Evolutionary conservation across 2,888 invertebrate genomes (phyloP), one percentile per base, ranked within the genome.

Genomic region (Morpho helenor): DNA sequence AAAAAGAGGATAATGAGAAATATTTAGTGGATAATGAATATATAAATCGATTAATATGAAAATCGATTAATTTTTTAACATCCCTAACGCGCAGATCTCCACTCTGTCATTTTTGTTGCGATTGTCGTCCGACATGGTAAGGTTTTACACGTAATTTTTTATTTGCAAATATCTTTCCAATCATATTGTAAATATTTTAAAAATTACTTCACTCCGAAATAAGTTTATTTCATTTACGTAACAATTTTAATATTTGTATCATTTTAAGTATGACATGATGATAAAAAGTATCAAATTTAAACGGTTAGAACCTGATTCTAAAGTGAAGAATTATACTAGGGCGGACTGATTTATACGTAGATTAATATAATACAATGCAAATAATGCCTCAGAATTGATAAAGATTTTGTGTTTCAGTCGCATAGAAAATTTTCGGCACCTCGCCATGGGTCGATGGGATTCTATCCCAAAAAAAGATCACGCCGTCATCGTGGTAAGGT

Each of bases 371-470:
- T 1, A 31, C 2, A 44, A 9, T 7, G 16, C 8, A 0, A 7
- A 2, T 45, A 10, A 8, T 41, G 7, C 22, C n/a, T 1, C 10
- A 8, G 1, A 7, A 8, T 42, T 10, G 46, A 52, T 23, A 16
- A 39, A 40, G 49, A 44, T 4, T 22, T 7, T 61, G 57, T 54
- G 8, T 68, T 91, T 67, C 87, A 99, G 99, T 99, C 99, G 92
- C 99, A 99, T 92, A 95, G 99, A 84, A 99, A 99, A 89, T 99
- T 99, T 91, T 99, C 98, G 82, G 99, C 99, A 49, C 99, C 99
- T 74, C 97, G 99, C 74, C 99, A 99, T 94, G 99, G 99, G 76
- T 99, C 99, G 58, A 98, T 99, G 97, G 99, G 99, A 74, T 99
- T 99, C 94, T 96, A 99, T 91, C 99, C 99, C 78, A 99, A 99